Evolutionary conservation across 2,797 vertebrate genomes (phyloP).

Genomic region (Channallabes apus): DNA sequence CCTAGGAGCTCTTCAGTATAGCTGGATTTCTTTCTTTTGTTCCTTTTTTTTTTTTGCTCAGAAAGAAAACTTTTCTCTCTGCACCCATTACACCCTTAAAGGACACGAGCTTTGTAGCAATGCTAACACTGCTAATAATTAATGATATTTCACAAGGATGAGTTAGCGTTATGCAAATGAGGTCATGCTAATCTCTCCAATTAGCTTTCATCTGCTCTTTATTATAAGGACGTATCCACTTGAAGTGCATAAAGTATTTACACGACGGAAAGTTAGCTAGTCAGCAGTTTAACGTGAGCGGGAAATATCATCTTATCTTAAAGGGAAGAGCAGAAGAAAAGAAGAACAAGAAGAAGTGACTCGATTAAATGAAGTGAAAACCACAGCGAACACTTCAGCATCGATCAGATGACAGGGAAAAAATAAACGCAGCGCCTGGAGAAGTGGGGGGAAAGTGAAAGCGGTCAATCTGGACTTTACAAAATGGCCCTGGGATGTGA

Average conservation of each 20-base stretch:
- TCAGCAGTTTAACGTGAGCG: not conserved
- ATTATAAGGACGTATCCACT: not conserved
- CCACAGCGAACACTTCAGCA: not conserved
- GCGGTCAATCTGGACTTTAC: slow-evolving; percentile 23
- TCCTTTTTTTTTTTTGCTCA: no score
- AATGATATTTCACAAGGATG: slow-evolving; percentile 4
- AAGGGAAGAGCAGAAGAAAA: slow-evolving; percentile 11
- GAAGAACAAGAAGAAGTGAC: not conserved
- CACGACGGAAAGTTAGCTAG: not conserved
- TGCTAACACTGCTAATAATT: slow-evolving; percentile 23
- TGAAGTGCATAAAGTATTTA: slow-evolving; percentile 23
- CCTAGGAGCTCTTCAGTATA: no score
- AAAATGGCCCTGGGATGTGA: slow-evolving; percentile 22
- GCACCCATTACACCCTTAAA: slow-evolving; percentile 6
- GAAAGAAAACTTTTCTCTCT: no score
- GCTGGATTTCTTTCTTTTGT: no score
- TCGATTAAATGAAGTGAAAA: not conserved
- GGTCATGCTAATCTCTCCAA: slow-evolving; percentile 4
- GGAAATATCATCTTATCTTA: not conserved
- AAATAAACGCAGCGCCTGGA: not conserved
- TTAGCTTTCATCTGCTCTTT: slow-evolving; percentile 27
- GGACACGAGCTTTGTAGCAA: not conserved
- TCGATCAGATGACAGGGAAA: slow-evolving; percentile 6
- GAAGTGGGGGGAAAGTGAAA: slow-evolving; percentile 2
- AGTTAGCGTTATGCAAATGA: slow-evolving; percentile 19